Conservation (phyloP, 2,797 vertebrate species). For the Microctenopoma stevenorrisi region DNA sequence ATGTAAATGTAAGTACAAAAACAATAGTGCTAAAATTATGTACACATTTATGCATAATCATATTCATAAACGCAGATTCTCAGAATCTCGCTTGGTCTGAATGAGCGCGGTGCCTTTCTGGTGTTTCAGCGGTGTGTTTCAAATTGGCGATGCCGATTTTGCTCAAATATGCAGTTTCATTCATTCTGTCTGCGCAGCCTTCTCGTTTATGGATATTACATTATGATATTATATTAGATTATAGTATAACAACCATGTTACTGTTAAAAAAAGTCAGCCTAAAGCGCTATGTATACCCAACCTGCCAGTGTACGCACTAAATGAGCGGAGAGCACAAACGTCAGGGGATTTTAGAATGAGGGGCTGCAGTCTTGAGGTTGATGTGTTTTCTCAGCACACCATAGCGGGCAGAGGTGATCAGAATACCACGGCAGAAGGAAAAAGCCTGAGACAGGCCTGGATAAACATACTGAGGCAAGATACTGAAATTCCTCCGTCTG, state of each 20-base stretch:
- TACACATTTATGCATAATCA: neutral
- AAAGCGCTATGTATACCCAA: neutral
- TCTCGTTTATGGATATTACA: conserved; percentile 11
- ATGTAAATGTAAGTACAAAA: neutral
- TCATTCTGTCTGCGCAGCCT: conserved; percentile 11
- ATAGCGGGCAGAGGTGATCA: conserved; percentile 53
- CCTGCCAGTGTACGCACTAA: conserved; percentile 23
- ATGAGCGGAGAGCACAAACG: conserved; percentile 40
- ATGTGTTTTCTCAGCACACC: conserved; percentile 47
- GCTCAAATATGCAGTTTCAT: conserved; percentile 7
- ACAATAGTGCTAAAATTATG: neutral
- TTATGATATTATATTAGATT: no score
- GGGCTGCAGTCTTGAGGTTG: conserved; percentile 41
- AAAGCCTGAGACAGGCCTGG: conserved; percentile 63
- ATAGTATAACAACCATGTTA: neutral
- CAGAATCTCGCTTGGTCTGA: neutral
- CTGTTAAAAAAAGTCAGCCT: conserved; percentile 1
- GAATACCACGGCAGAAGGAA: conserved; percentile 60
- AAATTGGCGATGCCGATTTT: neutral
- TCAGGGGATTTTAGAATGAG: conserved; percentile 55
- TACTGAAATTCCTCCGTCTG: conserved; percentile 65
- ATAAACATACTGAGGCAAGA: conserved; percentile 79
- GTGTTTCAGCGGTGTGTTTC: neutral
- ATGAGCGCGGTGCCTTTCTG: neutral
- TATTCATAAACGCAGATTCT: neutral